Evolutionary conservation across 2,888 invertebrate genomes (phyloP), one percentile per base, ranked within the genome.

Genomic region (Platycnemis pennipes): DNA sequence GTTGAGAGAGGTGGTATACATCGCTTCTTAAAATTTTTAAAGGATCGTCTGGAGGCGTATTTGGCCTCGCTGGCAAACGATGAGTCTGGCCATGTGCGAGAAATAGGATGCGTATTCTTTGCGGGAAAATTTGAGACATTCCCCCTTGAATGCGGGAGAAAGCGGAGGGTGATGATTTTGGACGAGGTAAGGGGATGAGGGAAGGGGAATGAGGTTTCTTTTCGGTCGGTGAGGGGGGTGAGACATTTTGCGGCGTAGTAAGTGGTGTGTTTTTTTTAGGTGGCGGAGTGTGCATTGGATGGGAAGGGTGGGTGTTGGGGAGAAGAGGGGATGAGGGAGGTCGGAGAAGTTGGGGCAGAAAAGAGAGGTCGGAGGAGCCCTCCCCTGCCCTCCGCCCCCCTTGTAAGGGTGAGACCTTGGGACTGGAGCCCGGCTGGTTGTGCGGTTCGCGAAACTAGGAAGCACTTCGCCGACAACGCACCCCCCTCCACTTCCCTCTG

Each of bases 381-480:
- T 86, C 63, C 26, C 63, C 26, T 63, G 63, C n/a, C 63, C 26
- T 26, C n/a, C n/a, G 11, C 49, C 19, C 4, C 63, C 0, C 26
- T 2, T 63, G 44, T 42, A 44, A 86, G 86, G 86, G n/a, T 37
- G 77, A 16, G 86, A 42, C 44, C 86, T 42, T 31, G 88, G 88
- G 42, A 37, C 56, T 16, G 8, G 0, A 26, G 26, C n/a, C 31
- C 19, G 56, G 56, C 37, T 63, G 53, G 89, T 37, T 37, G 46
- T 53, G 89, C 42, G 89, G 89, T 89, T 37, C 56, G 89, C 89
- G 89, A 89, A 89, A 89, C 89, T 56, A 56, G 89, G 89, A 13
- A 42, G 49, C 46, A 49, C 49, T 46, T 49, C 49, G 49, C 19
- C 49, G 19, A 19, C 16, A 11, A 53, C 11, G 13, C 53, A 49